phyloP scores from a whole-genome alignment of 2,113 vertebrate genomes.

The Hemiprocne comata region DNA sequence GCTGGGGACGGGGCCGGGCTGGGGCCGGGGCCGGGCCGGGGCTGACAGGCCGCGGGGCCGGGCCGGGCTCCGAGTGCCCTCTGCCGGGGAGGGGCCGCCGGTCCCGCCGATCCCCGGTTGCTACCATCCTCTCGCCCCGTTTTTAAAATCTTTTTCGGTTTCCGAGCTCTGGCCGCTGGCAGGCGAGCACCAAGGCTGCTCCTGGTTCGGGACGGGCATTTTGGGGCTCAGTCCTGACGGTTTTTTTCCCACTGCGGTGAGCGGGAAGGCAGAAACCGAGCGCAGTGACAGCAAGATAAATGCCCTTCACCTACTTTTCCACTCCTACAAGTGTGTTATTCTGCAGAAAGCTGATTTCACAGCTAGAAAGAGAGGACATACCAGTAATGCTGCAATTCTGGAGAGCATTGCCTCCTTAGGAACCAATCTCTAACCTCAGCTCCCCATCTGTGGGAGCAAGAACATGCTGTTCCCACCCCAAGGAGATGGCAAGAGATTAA shows the following conservation, averaged over 20 bases:
- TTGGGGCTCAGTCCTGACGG: background rate
- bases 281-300: background rate
- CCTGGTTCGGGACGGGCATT: background rate
- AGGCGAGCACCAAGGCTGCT: background rate
- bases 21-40: too few relatives aligned
- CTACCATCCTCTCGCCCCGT: too few relatives aligned
- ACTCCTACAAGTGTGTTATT: too few relatives aligned
- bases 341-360: background rate
- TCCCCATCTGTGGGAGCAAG: background rate
- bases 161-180: background rate
- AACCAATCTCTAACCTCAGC: background rate
- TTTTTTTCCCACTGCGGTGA: background rate
- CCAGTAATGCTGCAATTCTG: background rate
- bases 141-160: background rate
- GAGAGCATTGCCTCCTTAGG: background rate
- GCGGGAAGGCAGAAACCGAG: background rate
- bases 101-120: background rate
- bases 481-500: background rate
- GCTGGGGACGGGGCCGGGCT: too few relatives aligned
- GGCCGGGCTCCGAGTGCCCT: constrained; percentile 59
- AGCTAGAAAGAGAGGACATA: background rate
- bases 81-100: constrained; percentile 29
- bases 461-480: background rate
- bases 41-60: too few relatives aligned
- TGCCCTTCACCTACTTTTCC: background rate